Evolutionary conservation across 2,113 vertebrate genomes (phyloP).

Genomic region (Anas platyrhynchos): DNA sequence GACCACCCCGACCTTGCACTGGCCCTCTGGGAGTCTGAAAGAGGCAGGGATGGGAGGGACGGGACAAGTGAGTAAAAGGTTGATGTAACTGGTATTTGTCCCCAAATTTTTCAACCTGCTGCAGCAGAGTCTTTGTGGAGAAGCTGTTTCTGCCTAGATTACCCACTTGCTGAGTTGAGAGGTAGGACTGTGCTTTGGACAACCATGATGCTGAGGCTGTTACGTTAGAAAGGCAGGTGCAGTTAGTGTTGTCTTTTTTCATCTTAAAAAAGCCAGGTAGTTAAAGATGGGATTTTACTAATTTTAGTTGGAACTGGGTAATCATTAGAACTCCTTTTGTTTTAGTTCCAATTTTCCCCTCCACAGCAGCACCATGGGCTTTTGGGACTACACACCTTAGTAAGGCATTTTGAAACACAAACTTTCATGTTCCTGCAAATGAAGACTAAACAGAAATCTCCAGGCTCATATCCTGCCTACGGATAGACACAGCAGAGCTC

Average conservation of each 20-base stretch:
- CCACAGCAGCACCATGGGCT: not conserved
- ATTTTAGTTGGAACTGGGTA: not conserved
- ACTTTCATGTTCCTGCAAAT: not conserved
- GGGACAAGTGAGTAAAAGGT: not conserved
- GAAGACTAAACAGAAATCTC: not conserved
- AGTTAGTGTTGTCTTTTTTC: not conserved
- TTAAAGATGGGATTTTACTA: not conserved
- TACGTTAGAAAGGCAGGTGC: not conserved
- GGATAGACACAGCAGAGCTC: not conserved
- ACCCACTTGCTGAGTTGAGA: not conserved
- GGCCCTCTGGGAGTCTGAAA: not conserved
- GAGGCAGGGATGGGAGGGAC: not conserved
- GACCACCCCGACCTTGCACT: not conserved
- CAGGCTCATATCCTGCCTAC: not conserved
- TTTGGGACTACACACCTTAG: slow-evolving; percentile 18
- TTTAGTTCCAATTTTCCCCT: not conserved
- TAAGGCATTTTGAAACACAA: slow-evolving; percentile 24
- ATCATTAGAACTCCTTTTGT: not conserved
- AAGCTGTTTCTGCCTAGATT: not conserved
- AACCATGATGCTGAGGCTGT: not conserved
- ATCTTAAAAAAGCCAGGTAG: not conserved
- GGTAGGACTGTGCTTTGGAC: not conserved
- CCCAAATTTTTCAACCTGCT: not conserved
- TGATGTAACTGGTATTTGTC: not conserved
- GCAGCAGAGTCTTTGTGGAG: not conserved